Base-by-base conservation (phyloP, 1,140 invertebrate species). In the Leptopilina clavipes region DNA sequence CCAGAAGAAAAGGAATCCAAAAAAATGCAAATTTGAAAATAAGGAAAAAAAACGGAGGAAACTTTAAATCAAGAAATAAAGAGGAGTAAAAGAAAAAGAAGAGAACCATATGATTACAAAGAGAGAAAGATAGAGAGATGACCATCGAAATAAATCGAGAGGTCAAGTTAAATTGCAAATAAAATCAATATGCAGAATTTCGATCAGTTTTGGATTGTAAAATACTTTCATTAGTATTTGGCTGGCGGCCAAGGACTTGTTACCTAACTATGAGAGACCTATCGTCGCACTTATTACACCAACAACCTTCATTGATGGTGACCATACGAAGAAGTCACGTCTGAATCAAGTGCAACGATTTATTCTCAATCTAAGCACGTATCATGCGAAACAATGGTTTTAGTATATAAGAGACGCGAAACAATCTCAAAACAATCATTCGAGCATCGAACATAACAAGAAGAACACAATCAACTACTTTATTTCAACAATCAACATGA, bases 401-500 rank as follows among this genome's bases (percentile, higher is more conserved):
- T 37, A 76, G 82, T 88, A 86, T 88, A 88, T 83, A 88, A 87
- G 83, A 44, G 44, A 71, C 19, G 45, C 65, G 71, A 48, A 72
- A n/a, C 56, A 59, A 19, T 65, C 75, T 71, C 75, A 70, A 37
- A 83, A 84, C 80, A 1, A 88, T 88, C 86, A 88, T 81, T 88
- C 83, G 78, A 82, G 81, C 79, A 74, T 76, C 85, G 78, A 81
- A 76, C 72, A 78, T 73, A 76, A 65, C 77, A 75, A 73, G 56
- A 81, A 81, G 75, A 75, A 65, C 76, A 9, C 65, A 17, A 52
- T 72, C 56, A 72, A 71, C n/a, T 10, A 78, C n/a, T n/a, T n/a
- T n/a, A n/a, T n/a, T n/a, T 81, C 84, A 82, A 83, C 83, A 88
- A 31, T 81, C 84, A 82, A 83, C 83, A 88, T 88, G 86, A 87